phyloP scores from a whole-genome alignment of 2,113 vertebrate genomes.

The Dunckerocampus dactyliophorus region DNA sequence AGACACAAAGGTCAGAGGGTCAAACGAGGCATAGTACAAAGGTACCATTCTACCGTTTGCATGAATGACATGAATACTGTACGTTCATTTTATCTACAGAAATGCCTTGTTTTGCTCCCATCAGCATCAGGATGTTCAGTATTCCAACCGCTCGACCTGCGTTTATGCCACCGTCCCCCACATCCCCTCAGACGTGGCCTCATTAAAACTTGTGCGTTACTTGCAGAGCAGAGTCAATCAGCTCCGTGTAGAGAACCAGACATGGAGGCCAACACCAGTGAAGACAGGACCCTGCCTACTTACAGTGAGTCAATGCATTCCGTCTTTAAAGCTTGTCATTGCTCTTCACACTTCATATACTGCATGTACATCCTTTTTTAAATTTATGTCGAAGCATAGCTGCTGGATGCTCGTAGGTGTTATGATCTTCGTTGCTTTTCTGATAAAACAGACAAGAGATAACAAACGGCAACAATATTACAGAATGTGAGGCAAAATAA shows the following conservation, averaged over 20 bases:
- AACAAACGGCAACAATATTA: too few relatives aligned
- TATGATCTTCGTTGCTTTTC: too few relatives aligned
- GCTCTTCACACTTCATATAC: too few relatives aligned
- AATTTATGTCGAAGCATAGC: too few relatives aligned
- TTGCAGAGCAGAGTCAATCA: slow-evolving; percentile 73
- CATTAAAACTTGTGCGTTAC: slow-evolving; percentile 68
- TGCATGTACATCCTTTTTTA: too few relatives aligned
- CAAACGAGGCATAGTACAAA: slow-evolving; percentile 30
- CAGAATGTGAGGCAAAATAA: too few relatives aligned
- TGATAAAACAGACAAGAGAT: too few relatives aligned
- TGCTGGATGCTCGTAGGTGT: too few relatives aligned
- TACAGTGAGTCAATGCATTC: slow-evolving; percentile 42
- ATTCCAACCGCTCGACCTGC: slow-evolving; percentile 28
- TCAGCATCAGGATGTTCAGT: slow-evolving; percentile 40
- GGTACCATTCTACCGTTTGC: slow-evolving; percentile 43
- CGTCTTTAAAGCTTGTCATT: background rate
- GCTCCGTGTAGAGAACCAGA: slow-evolving; percentile 65
- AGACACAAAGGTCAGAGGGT: slow-evolving; percentile 34
- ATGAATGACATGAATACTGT: background rate
- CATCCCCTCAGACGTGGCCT: slow-evolving; percentile 51
- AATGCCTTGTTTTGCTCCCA: background rate
- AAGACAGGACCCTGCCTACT: slow-evolving; percentile 49
- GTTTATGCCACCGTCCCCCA: slow-evolving; percentile 12
- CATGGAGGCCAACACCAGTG: slow-evolving; percentile 21
- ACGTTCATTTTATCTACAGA: background rate